A percentile compares a stretch with the other conserved stretches of the same genome.
These are phyloP conservation scores for Sarcoramphus papa DNA, from an alignment of 2,797 vertebrate species.

Conservation along the genomic window DNA sequence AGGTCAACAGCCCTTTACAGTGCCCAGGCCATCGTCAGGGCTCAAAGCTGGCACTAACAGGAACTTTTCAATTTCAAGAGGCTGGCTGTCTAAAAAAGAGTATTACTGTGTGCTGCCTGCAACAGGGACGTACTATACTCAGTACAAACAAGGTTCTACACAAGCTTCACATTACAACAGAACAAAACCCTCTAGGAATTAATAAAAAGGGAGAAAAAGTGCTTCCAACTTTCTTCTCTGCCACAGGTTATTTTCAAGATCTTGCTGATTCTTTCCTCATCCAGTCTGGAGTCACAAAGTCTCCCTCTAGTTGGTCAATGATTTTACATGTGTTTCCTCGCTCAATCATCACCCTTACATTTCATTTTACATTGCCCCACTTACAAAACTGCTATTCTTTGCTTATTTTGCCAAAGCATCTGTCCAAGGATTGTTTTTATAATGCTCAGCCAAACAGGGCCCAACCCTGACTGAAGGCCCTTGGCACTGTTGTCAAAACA, in stretches of 20 bases:
- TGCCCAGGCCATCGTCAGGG: fast-evolving
- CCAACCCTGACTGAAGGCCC: neutral
- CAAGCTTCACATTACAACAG: neutral
- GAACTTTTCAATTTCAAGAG: neutral
- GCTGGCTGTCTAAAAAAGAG: neutral
- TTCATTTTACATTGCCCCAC: neutral
- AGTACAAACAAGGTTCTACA: neutral
- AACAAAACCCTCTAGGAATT: neutral
- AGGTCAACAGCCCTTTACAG: neutral
- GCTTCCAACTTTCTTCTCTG: neutral
- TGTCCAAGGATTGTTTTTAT: neutral
- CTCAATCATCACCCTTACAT: neutral
- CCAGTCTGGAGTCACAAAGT: neutral
- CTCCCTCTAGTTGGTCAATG: neutral
- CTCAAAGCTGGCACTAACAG: neutral
- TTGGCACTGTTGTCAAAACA: neutral
- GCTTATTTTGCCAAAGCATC: neutral
- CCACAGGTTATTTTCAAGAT: neutral
- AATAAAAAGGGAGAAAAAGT: neutral
- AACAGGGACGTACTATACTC: neutral
- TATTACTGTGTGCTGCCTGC: neutral
- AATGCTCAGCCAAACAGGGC: neutral
- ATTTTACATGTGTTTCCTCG: neutral
- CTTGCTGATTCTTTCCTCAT: neutral
- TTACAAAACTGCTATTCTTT: neutral